phyloP scores from a whole-genome alignment of 2,888 invertebrate genomes.

The Meiosimyza platycephala region DNA sequence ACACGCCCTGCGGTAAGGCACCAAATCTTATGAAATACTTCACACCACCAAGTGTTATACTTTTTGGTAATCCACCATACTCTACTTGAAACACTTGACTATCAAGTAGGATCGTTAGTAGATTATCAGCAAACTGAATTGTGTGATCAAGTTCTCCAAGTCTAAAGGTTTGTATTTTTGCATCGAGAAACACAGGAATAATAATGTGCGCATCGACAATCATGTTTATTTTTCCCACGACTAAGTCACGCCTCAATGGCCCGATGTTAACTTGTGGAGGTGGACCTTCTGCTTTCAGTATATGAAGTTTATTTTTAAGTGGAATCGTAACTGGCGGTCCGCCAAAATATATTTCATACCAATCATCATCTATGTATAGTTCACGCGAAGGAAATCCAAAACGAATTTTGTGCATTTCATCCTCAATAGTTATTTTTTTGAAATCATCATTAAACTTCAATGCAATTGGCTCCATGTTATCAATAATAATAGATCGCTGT shows the following conservation, averaged over 20 bases:
- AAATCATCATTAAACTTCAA: conserved; percentile 77
- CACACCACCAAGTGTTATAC: conserved; percentile 78
- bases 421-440: conserved; percentile 79
- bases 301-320: conserved; percentile 80
- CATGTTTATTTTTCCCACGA: conserved; percentile 85
- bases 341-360: conserved; percentile 94
- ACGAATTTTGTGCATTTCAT: conserved; percentile 80
- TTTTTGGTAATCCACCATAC: conserved; percentile 86
- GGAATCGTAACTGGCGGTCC: conserved; percentile 86
- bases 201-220: conserved; percentile 84
- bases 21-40: conserved; percentile 86
- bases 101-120: conserved; percentile 82
- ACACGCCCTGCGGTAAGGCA: conserved; percentile 78
- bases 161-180: conserved; percentile 83
- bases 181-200: conserved; percentile 85
- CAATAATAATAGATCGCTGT: conserved; percentile 78
- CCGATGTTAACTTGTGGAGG: conserved; percentile 95
- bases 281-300: conserved; percentile 88
- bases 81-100: conserved; percentile 82
- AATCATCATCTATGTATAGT: conserved; percentile 86
- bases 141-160: conserved; percentile 79
- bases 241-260: conserved; percentile 82
- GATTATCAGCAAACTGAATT: conserved; percentile 82
- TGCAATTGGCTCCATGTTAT: conserved; percentile 78
- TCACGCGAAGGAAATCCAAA: conserved; percentile 94